Conservation (phyloP, 2,888 invertebrate genomes). For the Pilophorus perplexus region DNA sequence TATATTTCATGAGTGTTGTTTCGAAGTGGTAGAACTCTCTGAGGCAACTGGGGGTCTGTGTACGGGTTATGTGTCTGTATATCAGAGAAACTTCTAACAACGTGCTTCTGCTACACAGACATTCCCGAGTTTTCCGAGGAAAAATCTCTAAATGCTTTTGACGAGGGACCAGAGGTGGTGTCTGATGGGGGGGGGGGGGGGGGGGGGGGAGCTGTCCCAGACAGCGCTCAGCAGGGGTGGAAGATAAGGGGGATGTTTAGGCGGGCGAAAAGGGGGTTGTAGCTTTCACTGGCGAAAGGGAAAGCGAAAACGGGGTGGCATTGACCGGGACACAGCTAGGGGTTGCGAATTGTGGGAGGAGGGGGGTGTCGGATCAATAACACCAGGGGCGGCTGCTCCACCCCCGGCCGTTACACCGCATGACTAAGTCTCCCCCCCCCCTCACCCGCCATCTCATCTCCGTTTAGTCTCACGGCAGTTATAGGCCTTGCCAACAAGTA, state of each 20-base stretch:
- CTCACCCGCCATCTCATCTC: not conserved
- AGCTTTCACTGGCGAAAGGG: conserved; percentile 36
- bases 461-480: not conserved
- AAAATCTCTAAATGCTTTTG: too few species aligned
- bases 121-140: too few species aligned
- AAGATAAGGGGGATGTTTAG: conserved; percentile 29
- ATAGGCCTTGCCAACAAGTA: conserved; percentile 25
- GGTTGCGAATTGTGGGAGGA: not conserved
- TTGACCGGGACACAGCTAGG: conserved; percentile 18
- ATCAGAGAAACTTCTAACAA: too few species aligned
- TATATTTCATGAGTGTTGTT: too few species aligned
- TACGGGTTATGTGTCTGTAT: too few species aligned
- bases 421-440: too few species aligned
- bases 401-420: not conserved
- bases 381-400: conserved; percentile 6
- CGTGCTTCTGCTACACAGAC: too few species aligned
- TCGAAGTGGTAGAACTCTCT: too few species aligned
- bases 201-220: conserved; percentile 14
- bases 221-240: conserved; percentile 11
- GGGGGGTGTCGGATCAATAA: conserved; percentile 36
- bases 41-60: too few species aligned
- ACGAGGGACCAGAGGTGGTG: not conserved
- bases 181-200: not conserved
- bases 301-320: conserved; percentile 35
- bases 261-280: conserved; percentile 29